phyloP scores from a whole-genome alignment of 2,888 invertebrate species.

The Caenorhabditis imperialis region DNA sequence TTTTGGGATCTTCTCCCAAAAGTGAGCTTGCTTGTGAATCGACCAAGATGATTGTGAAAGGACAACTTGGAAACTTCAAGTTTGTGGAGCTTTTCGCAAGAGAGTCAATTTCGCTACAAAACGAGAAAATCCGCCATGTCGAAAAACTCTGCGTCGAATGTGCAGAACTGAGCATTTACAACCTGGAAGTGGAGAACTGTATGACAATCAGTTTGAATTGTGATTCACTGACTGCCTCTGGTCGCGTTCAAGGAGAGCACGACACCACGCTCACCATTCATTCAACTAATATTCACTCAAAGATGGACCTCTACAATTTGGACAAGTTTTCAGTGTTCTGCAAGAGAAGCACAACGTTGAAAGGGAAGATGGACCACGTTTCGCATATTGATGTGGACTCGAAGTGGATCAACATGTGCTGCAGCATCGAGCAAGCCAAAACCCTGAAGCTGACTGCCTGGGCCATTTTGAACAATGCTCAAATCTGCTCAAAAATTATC shows the following conservation, averaged over 20 bases:
- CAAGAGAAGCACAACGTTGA: slow-evolving; percentile 41
- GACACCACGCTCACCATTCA: slow-evolving; percentile 26
- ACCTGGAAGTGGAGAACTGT: slow-evolving; percentile 52
- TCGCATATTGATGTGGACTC: slow-evolving; percentile 45
- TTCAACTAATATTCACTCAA: slow-evolving; percentile 45
- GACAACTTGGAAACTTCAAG: slow-evolving; percentile 60
- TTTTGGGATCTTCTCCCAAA: slow-evolving; percentile 54
- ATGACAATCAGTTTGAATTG: slow-evolving; percentile 52
- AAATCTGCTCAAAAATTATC: slow-evolving; percentile 14
- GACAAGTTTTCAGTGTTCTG: slow-evolving; percentile 39
- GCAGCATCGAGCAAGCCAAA: slow-evolving; percentile 11
- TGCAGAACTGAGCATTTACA: slow-evolving; percentile 51
- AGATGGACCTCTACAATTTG: slow-evolving; percentile 35
- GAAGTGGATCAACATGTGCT: slow-evolving; percentile 49
- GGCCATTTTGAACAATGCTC: slow-evolving; percentile 28
- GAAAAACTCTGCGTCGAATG: slow-evolving; percentile 55
- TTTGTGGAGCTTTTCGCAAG: slow-evolving; percentile 62
- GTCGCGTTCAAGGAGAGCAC: slow-evolving; percentile 32
- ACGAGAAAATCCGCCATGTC: slow-evolving; percentile 49
- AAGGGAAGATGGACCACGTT: slow-evolving; percentile 32
- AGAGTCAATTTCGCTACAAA: slow-evolving; percentile 54
- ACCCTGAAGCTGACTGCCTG: slow-evolving; percentile 31
- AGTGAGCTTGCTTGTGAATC: slow-evolving; percentile 62
- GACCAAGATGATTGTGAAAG: slow-evolving; percentile 44
- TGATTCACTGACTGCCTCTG: slow-evolving; percentile 48